Evolutionary conservation across 2,888 invertebrate genomes (phyloP).

Genomic region (Meghimatium bilineatum): DNA sequence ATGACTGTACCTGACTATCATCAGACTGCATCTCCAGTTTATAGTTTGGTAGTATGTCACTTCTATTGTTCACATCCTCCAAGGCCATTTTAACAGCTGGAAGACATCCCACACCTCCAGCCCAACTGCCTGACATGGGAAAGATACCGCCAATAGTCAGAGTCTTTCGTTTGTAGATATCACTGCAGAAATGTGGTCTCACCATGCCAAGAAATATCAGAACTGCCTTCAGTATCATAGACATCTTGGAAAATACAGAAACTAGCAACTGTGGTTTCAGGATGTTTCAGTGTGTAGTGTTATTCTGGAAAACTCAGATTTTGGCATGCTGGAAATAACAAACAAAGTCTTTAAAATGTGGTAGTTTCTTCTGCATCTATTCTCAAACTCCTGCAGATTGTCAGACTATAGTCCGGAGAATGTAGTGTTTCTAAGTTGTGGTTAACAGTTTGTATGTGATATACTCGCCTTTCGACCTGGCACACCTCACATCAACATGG

Average conservation of each 20-base stretch:
- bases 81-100: constrained; percentile 97
- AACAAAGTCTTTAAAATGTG: no score
- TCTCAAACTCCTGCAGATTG: no score
- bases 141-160: constrained; percentile 90
- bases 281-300: background rate
- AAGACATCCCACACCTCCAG: constrained; percentile 98
- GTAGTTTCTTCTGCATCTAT: no score
- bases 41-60: constrained; percentile 93
- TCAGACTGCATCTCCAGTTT: constrained; percentile 93
- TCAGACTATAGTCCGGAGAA: no score
- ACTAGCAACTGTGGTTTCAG: background rate
- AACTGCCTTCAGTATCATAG: background rate
- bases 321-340: background rate
- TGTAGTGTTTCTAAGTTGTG: no score
- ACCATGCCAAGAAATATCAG: background rate
- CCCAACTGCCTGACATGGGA: constrained; percentile 98
- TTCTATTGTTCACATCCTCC: constrained; percentile 93
- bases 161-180: constrained; percentile 61
- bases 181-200: background rate
- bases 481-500: no score
- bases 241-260: background rate
- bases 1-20: constrained; percentile 90
- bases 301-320: background rate
- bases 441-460: no score
- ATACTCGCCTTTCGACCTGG: no score